Evolutionary conservation across 2,888 invertebrate species (phyloP), one percentile per base, ranked within the genome.

Genomic region (Ctena decussata): DNA sequence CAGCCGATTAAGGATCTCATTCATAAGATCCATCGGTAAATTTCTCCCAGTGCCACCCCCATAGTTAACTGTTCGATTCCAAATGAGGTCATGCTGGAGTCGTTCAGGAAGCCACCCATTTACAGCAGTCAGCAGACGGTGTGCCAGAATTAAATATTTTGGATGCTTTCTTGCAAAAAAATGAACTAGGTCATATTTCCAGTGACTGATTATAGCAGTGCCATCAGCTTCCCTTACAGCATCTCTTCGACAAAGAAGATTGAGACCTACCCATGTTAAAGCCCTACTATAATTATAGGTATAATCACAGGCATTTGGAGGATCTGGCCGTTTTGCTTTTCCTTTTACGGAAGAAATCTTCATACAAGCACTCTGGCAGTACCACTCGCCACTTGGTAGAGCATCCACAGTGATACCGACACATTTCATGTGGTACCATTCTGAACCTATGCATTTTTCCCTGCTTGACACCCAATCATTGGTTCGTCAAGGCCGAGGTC

Each of bases 371-470:
- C 82, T 41, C 39, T 73, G 65, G 60, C 87, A 84, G 49, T 49
- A 87, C 85, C 82, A 85, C 0, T 77, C 57, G 6, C 79, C 87
- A 27, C 72, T 81, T 6, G 81, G 80, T 73, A 84, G 32, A 18
- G 75, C 69, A 1, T 77, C 70, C 0, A 71, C 75, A 37, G 77
- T 30, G 5, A 88, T 69, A 37, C 77, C 84, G 37, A 88, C 1
- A 60, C 88, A 88, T 0, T n/a, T 18, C 73, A 79, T 72, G 46
- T 87, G 82, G 41, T 87, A 87, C 86, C 86, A 89, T 72, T 85
- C 87, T 46, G 73, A 49, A 24, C 49, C 44, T 11, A 24, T 27
- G 77, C 89, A 85, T 32, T 37, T 27, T 2, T 46, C 12, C 35
- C 82, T 12, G 71, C 46, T 15, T 60, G 41, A 53, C 89, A 90